These are phyloP conservation scores for Chlorospingus flavigularis DNA, from an alignment of 2,797 vertebrate species.

Conservation along the genomic window DNA sequence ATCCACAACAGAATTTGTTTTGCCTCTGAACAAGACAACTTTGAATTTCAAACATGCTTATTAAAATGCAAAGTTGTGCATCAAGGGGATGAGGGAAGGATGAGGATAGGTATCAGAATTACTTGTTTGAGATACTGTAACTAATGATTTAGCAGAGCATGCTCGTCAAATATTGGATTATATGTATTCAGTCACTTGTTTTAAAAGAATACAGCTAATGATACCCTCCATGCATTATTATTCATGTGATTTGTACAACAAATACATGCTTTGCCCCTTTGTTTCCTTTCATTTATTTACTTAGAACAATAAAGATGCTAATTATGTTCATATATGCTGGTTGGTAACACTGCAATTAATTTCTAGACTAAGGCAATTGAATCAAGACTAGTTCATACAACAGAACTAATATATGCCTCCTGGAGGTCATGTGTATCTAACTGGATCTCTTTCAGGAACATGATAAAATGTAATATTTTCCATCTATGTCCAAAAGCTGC, in stretches of 20 bases:
- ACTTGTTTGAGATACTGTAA: not conserved
- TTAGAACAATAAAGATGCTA: conserved; percentile 27
- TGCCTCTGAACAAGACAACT: not conserved
- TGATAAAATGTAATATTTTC: not conserved
- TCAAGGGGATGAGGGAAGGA: not conserved
- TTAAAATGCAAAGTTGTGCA: conserved; percentile 39
- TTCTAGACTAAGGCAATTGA: not conserved
- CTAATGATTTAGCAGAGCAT: conserved; percentile 31
- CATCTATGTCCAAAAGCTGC: not conserved
- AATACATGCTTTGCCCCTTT: not conserved
- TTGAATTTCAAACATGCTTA: conserved; percentile 13
- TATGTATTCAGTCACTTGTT: not conserved
- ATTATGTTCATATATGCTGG: conserved; percentile 1
- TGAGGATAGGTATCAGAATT: not conserved
- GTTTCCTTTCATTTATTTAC: conserved; percentile 40
- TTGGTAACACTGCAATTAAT: not conserved
- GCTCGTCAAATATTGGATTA: not conserved
- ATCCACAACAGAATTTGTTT: not conserved
- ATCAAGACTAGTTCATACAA: not conserved
- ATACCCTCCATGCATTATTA: not conserved
- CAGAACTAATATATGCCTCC: not conserved
- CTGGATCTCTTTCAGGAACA: not conserved
- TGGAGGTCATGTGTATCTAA: not conserved
- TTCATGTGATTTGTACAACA: not conserved
- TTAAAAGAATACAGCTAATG: conserved; percentile 39